A percentile compares a stretch with the other conserved stretches of the same genome.
Conservation (phyloP, 2,797 vertebrate species). For the Hemibagrus guttatus region DNA sequence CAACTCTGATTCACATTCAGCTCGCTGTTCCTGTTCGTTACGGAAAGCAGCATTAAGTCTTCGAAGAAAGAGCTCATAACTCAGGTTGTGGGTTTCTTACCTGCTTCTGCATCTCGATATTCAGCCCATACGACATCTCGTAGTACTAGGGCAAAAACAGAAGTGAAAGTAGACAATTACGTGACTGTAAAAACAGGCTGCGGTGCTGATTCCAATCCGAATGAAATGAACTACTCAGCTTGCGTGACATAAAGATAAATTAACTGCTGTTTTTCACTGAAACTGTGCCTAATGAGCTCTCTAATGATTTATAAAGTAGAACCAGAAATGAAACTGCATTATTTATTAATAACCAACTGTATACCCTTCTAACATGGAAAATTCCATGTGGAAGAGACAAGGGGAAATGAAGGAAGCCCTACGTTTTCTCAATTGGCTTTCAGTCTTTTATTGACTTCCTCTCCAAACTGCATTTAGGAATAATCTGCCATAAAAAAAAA, state of each 20-base stretch:
- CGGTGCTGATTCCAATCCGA: neutral
- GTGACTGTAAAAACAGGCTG: too few species aligned
- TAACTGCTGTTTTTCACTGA: neutral
- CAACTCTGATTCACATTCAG: neutral
- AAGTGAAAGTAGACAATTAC: slow-evolving; percentile 38
- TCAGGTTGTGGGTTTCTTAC: slow-evolving; percentile 59
- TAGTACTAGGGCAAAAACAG: slow-evolving; percentile 79
- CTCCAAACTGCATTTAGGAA: slow-evolving; percentile 50
- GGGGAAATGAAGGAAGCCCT: neutral
- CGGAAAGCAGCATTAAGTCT: neutral
- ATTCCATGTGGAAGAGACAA: neutral
- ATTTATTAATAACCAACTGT: neutral
- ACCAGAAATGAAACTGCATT: slow-evolving; percentile 12
- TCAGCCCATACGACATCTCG: slow-evolving; percentile 88
- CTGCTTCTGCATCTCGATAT: slow-evolving; percentile 91
- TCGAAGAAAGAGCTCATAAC: neutral
- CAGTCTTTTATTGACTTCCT: slow-evolving; percentile 32
- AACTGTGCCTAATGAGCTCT: neutral
- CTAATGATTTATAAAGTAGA: slow-evolving; percentile 27
- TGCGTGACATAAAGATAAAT: slow-evolving; percentile 1
- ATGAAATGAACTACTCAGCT: neutral
- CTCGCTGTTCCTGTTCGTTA: neutral
- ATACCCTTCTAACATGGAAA: neutral
- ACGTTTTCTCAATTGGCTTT: neutral
- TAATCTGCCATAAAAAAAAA: neutral